Evolutionary conservation across 2,797 vertebrate species (phyloP).

Genomic region (Limosa lapponica): DNA sequence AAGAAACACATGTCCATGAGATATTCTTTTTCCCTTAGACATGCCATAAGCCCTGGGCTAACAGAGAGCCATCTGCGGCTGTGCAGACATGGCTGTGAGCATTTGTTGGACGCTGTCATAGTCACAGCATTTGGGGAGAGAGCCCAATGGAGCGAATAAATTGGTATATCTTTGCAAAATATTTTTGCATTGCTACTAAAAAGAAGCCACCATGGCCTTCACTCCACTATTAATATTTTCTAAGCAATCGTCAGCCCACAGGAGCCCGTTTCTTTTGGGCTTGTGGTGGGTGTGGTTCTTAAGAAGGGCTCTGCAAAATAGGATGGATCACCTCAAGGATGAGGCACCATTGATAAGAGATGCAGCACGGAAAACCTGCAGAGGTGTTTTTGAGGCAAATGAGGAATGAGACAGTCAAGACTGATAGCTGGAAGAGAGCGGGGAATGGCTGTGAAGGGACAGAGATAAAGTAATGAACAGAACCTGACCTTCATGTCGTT

Average conservation of each 20-base stretch:
- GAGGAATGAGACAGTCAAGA: not conserved
- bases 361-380: not conserved
- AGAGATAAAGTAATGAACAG: not conserved
- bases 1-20: not conserved
- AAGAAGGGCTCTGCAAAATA: not conserved
- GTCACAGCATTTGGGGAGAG: not conserved
- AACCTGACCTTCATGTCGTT: not conserved
- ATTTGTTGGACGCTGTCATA: not conserved
- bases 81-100: not conserved
- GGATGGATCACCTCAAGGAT: not conserved
- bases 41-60: not conserved
- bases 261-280: not conserved
- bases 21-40: not conserved
- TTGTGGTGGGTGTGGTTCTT: not conserved
- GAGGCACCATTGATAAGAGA: not conserved
- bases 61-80: not conserved
- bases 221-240: not conserved
- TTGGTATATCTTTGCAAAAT: not conserved
- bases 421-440: not conserved
- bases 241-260: not conserved
- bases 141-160: not conserved
- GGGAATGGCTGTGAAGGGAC: not conserved
- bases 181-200: not conserved
- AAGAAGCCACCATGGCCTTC: not conserved
- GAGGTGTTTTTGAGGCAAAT: constrained; percentile 3